Conservation (phyloP, 2,113 vertebrate genomes). For the Struthio camelus region DNA sequence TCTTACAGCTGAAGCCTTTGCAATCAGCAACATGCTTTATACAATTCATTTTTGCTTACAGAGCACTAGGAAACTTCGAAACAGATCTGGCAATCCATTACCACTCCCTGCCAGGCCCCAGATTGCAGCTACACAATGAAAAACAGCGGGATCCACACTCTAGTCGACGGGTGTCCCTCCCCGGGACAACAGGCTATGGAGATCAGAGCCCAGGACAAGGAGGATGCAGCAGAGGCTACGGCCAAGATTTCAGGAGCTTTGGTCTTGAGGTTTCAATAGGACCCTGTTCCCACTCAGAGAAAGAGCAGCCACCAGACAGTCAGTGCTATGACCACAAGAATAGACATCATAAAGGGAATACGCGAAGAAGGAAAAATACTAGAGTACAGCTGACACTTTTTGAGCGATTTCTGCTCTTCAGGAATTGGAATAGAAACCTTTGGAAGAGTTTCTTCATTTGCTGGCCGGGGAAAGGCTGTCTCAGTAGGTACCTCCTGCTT, state of each 20-base stretch:
- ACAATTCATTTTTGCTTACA: neutral
- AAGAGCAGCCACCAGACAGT: slow-evolving; percentile 91
- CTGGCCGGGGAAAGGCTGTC: slow-evolving; percentile 74
- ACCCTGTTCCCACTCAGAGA: slow-evolving; percentile 77
- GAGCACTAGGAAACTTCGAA: neutral
- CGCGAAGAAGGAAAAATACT: slow-evolving; percentile 78
- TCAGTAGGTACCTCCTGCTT: slow-evolving; percentile 79
- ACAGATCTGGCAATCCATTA: slow-evolving; percentile 43
- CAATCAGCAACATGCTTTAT: neutral
- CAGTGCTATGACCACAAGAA: slow-evolving; percentile 83
- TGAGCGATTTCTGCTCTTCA: slow-evolving; percentile 80
- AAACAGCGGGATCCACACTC: neutral
- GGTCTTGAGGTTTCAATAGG: slow-evolving; percentile 70
- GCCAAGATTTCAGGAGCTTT: slow-evolving; percentile 64
- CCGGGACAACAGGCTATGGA: neutral
- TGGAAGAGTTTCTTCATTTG: slow-evolving; percentile 73
- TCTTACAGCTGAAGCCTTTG: neutral
- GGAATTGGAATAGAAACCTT: slow-evolving; percentile 87
- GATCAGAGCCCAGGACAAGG: slow-evolving; percentile 43
- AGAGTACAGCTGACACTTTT: slow-evolving; percentile 79
- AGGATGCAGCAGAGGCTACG: slow-evolving; percentile 51
- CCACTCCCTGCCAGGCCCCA: slow-evolving; percentile 53
- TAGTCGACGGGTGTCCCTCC: neutral
- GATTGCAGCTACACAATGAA: neutral
- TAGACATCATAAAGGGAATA: slow-evolving; percentile 86